These are phyloP conservation scores for Tichodroma muraria DNA, from an alignment of 2,113 vertebrate species.

Conservation along the genomic window DNA sequence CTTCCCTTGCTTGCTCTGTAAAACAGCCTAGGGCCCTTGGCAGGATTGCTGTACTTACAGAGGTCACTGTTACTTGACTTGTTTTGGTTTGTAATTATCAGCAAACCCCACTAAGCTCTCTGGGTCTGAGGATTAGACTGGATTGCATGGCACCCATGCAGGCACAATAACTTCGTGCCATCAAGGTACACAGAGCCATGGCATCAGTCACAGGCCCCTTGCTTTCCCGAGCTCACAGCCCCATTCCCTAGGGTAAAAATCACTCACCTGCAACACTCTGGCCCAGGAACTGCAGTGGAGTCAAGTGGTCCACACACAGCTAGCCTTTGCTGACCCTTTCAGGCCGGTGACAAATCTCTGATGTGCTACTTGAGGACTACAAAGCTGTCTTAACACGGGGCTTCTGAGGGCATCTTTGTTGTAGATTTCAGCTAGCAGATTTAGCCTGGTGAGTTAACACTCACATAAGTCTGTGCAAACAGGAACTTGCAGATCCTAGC, in stretches of 20 bases:
- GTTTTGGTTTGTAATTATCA: not conserved
- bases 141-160: not conserved
- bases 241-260: not conserved
- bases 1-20: not conserved
- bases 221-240: not conserved
- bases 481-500: not conserved
- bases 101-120: not conserved
- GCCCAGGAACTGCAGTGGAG: not conserved
- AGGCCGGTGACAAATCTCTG: not conserved
- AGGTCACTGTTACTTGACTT: not conserved
- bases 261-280: not conserved
- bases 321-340: not conserved
- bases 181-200: fast-evolving
- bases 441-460: not conserved
- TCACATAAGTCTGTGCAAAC: not conserved
- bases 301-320: fast-evolving
- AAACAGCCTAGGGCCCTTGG: not conserved
- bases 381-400: not conserved
- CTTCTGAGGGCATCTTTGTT: not conserved
- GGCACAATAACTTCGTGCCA: not conserved
- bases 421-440: not conserved
- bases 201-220: not conserved
- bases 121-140: not conserved
- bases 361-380: not conserved
- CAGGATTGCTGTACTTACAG: not conserved